Conservation (phyloP, 2,888 invertebrate genomes). For the Ichneumoninae sp. region DNA sequence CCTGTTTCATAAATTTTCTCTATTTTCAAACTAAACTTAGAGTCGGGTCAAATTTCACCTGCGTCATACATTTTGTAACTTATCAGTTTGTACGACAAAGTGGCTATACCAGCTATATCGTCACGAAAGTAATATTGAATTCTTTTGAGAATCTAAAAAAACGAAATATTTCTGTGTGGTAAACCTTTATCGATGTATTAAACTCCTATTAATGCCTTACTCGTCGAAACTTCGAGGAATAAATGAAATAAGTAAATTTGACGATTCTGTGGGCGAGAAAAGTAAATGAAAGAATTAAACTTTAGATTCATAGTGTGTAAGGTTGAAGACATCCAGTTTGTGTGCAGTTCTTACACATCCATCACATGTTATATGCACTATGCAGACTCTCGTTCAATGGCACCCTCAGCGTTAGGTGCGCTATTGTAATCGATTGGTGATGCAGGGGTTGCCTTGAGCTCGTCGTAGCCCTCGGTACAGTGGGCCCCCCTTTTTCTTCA, state of each 20-base stretch:
- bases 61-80: background rate
- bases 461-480: conserved; percentile 42
- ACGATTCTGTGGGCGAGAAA: background rate
- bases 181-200: background rate
- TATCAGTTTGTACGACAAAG: background rate
- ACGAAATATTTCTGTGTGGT: background rate
- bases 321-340: conserved; percentile 5
- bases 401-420: conserved; percentile 60
- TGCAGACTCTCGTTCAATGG: conserved; percentile 38
- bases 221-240: background rate
- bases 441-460: conserved; percentile 60
- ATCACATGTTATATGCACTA: background rate
- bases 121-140: background rate
- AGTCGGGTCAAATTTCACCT: background rate
- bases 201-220: background rate
- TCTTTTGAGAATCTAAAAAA: background rate
- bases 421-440: conserved; percentile 65
- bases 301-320: background rate
- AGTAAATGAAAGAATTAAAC: background rate
- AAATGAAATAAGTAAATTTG: background rate
- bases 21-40: background rate
- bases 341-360: background rate
- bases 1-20: conserved; percentile 1
- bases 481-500: conserved; percentile 31
- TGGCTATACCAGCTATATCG: background rate